Base-by-base conservation (phyloP, 2,888 invertebrate genomes). In the Campoplex nolae region DNA sequence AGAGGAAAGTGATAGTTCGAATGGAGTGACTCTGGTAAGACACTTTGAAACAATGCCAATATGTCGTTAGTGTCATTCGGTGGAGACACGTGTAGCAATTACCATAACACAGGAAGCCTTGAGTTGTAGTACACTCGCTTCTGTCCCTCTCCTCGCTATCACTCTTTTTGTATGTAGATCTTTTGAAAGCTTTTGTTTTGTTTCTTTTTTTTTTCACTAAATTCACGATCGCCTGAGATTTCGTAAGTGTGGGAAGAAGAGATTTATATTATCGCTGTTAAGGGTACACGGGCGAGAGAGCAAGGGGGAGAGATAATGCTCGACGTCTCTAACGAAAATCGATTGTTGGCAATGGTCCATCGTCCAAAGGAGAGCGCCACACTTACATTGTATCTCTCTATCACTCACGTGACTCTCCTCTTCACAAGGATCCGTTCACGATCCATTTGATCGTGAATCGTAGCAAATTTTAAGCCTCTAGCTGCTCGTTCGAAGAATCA, bases 21-120 rank as follows among this genome's bases (percentile, higher is more conserved):
- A 65, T 70, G 56, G 70, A 56, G 56, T 67, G 38, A 81, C 70
- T 62, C 58, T 76, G 75, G 68, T 68, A 81, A 88, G 89, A 88
- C 83, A 76, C 83, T 89, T 89, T 91, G 92, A 91, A 92, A 93
- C 92, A 93, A 93, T 93, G 92, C 92, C 91, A 91, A 91, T 90
- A 79, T 75, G 80, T 86, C 88, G 88, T 87, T 89, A 83, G 86
- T 88, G 88, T 88, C 83, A 85, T 75, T 79, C 88, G 65, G 79
- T 67, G 67, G 54, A 87, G 87, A 92, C 92, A 92, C 91, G 90
- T 92, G 92, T 92, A 91, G 89, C 89, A 92, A 93, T 93, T 92
- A 92, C 89, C 90, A 89, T 90, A 90, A 92, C 91, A 93, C 89
- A 88, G 86, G 88, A 89, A 89, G 87, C 84, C 45, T 87, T 82